These are phyloP conservation scores for Osmerus mordax DNA, from an alignment of 2,113 vertebrate species.

Conservation along the genomic window DNA sequence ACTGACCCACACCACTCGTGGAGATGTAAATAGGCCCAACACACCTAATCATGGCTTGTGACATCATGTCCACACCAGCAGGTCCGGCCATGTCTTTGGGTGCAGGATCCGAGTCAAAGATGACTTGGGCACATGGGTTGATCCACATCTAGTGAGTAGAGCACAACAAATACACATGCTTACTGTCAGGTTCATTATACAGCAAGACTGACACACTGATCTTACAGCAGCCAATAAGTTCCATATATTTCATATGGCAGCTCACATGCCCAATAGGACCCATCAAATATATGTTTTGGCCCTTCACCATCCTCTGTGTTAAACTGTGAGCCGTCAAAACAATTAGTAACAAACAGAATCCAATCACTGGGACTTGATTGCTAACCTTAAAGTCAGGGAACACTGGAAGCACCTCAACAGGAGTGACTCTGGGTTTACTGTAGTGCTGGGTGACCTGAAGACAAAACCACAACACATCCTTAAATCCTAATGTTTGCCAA, in stretches of 20 bases:
- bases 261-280: too few relatives aligned
- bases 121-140: conserved; percentile 93
- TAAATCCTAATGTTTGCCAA: not conserved
- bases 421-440: conserved; percentile 90
- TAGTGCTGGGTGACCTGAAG: conserved; percentile 85
- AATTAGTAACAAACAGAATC: not conserved
- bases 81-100: conserved; percentile 83
- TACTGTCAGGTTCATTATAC: not conserved
- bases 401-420: conserved; percentile 85
- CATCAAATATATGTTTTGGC: too few relatives aligned
- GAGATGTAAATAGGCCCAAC: not conserved
- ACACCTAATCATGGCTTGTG: conserved; percentile 94
- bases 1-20: not conserved
- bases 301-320: too few relatives aligned
- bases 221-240: too few relatives aligned
- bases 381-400: conserved; percentile 93
- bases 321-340: too few relatives aligned
- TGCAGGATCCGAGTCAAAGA: conserved; percentile 92
- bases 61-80: conserved; percentile 90
- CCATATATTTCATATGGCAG: too few relatives aligned
- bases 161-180: not conserved
- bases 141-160: conserved; percentile 85
- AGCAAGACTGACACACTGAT: too few relatives aligned
- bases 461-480: conserved; percentile 3
- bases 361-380: not conserved